phyloP scores from a whole-genome alignment of 1,140 invertebrate species.

The Metaphire vulgaris region DNA sequence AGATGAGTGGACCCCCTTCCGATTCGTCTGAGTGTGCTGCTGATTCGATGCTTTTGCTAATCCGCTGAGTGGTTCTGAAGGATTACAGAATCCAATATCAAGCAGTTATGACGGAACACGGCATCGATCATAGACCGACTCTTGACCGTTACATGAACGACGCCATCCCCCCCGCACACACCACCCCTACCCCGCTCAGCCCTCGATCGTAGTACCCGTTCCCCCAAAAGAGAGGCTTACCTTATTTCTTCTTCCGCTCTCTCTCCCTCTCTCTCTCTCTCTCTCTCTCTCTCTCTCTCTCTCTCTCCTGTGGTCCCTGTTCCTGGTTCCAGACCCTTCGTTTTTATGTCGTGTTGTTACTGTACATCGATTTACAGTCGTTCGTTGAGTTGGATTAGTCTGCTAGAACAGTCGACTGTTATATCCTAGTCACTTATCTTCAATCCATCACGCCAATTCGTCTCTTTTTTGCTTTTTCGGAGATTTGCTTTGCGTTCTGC shows the following conservation, averaged over 20 bases:
- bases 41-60: not conserved
- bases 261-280: slow-evolving; percentile 9
- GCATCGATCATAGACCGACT: not conserved
- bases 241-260: slow-evolving; percentile 3
- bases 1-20: not conserved
- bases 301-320: not conserved
- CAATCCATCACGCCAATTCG: too few relatives aligned
- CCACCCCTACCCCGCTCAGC: not conserved
- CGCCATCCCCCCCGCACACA: not conserved
- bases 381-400: too few relatives aligned
- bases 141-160: not conserved
- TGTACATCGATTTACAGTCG: too few relatives aligned
- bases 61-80: not conserved
- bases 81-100: slow-evolving; percentile 1
- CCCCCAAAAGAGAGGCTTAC: not conserved
- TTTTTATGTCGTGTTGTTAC: too few relatives aligned
- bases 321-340: too few relatives aligned
- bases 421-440: too few relatives aligned
- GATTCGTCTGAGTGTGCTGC: not conserved
- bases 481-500: too few relatives aligned
- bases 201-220: not conserved
- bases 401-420: too few relatives aligned
- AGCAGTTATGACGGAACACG: not conserved
- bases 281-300: slow-evolving; percentile 11
- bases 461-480: too few relatives aligned